phyloP scores from a whole-genome alignment of 2,797 vertebrate species.

The Alectoris magna region DNA sequence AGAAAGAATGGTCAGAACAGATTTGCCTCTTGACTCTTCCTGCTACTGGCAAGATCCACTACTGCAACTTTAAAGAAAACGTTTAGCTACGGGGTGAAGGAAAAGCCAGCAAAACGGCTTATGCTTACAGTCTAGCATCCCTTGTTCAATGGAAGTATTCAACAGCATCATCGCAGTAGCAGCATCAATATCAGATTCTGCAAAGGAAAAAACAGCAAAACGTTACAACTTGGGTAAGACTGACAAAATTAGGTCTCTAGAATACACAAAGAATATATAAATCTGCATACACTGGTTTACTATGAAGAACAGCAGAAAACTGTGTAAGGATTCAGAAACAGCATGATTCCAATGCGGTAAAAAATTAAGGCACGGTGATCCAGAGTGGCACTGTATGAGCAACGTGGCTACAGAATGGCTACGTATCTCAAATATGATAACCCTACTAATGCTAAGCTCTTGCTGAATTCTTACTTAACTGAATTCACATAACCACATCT shows the following conservation, averaged over 20 bases:
- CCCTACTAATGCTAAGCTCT: not conserved
- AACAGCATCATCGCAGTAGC: conserved; percentile 99
- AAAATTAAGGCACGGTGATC: not conserved
- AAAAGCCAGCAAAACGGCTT: conserved; percentile 32
- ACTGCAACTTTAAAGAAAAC: not conserved
- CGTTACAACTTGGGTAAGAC: not conserved
- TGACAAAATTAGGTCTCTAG: not conserved
- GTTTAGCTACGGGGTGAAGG: not conserved
- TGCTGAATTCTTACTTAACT: not conserved
- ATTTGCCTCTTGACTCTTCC: not conserved
- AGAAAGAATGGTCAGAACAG: not conserved
- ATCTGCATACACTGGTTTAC: not conserved
- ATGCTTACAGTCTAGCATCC: conserved; percentile 94
- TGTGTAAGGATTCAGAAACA: not conserved
- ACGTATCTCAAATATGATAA: not conserved
- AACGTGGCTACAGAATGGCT: not conserved
- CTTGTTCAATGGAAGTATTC: conserved; percentile 98
- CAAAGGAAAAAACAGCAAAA: conserved; percentile 76
- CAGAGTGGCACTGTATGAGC: not conserved
- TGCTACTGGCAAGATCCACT: not conserved
- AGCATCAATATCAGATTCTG: conserved; percentile 99
- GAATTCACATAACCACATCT: not conserved
- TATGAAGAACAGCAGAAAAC: not conserved
- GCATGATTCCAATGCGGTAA: not conserved
- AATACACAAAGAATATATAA: not conserved